Evolutionary conservation across 1,140 invertebrate genomes (phyloP), one percentile per base, ranked within the genome.

Genomic region (Cheumatopsyche charites): DNA sequence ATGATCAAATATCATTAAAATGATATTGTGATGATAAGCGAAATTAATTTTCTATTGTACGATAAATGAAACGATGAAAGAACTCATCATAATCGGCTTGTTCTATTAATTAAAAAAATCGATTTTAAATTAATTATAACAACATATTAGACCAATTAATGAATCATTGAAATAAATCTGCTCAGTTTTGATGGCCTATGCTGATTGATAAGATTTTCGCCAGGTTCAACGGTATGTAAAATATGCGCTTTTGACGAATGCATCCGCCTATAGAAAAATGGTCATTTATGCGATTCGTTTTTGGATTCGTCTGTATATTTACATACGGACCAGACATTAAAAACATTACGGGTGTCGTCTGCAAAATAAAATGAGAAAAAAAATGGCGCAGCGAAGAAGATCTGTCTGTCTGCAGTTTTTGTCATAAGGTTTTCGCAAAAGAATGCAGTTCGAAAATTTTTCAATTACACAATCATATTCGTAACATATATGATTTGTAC

Each of bases 331-430:
- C 47, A 55, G 47, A 68, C 36, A 25, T 55, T 68, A 55, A 68
- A 68, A 68, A 66, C 63, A 66, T 66, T 29, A 29, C 45, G 43
- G 15, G 55, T 58, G 19, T 58, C 55, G 17, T 36, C 29, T 36
- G 29, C 29, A 36, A 36, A 36, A 36, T 36, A 36, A 36, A 36
- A 36, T 36, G 12, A 21, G 23, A 4, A 58, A 58, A 65, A 66
- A 68, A 68, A 68, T 68, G 36, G 66, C 66, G 42, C 43, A 47
- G 23, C 49, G 66, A 68, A 68, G 66, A 68, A 55, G 66, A 68
- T 36, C 47, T 55, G 66, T 55, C 17, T 68, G 66, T 68, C 66
- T 68, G 66, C 66, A 68, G 62, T 63, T 43, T 63, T 66, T 29
- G 26, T 15, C 45, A 68, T 26, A 68, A 52, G 66, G 66, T 68